Evolutionary conservation across 2,888 invertebrate species (phyloP), one percentile per base, ranked within the genome.

Genomic region (Spilarctia lutea): DNA sequence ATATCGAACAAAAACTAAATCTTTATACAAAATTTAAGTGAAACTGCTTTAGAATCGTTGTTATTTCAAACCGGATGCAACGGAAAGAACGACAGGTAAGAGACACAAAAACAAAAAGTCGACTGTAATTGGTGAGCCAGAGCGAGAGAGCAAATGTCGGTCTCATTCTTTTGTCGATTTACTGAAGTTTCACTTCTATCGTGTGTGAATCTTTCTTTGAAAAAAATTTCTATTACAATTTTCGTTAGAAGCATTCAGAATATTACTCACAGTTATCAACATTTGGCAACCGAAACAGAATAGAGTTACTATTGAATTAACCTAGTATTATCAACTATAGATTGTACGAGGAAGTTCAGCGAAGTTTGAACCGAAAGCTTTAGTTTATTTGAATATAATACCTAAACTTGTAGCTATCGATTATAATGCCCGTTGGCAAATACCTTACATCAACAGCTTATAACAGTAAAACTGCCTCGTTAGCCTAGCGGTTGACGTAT

Each of bases 221-320:
- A n/a, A n/a, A n/a, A n/a, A n/a, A 30, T 30, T 18, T 63, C 18
- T 63, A 30, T 30, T 63, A 63, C 8, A 63, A 2, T 30, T 27
- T 30, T 16, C 16, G 6, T 7, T 30, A 7, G 16, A 63, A 2
- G 18, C 20, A 4, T 63, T 63, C 30, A 30, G 63, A 63, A 30
- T 8, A 18, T 63, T 30, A 16, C 6, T 30, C 30, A 63, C 30
- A 69, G 33, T 74, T 79, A 74, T 77, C 66, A 70, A 35, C 76
- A 68, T 79, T 83, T 79, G 73, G 73, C 30, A 65, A 77, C 56
- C 71, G 52, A 60, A 82, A 82, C 84, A 72, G 71, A 83, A 80
- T 69, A 75, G 76, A 71, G 74, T 67, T 39, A 27, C 24, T 75
- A 81, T 83, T 78, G 73, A 85, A 73, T 81, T 72, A 74, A 72